Evolutionary conservation across 2,113 vertebrate species (phyloP), one percentile per base, ranked within the genome.

Genomic region (Dromas ardeola): DNA sequence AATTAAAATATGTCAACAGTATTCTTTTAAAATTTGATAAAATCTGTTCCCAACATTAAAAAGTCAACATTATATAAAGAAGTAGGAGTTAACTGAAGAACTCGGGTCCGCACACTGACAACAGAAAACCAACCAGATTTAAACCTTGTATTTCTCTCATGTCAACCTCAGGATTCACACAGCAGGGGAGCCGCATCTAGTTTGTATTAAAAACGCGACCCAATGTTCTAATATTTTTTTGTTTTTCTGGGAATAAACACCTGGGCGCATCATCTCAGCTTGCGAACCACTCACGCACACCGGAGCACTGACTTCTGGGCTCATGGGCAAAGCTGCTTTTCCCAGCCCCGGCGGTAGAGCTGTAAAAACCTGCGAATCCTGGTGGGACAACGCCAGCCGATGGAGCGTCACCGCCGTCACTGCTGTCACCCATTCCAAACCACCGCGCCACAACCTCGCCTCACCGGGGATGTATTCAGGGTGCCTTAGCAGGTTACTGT

Each of bases 1-100:
- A 36, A 72, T 49, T 15, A 25, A 66, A 83, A 40, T 59, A 42
- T 1, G 29, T 40, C 30, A 76, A 50, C 43, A 52, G 21, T 38
- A 61, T 50, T 65, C 49, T 94, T 80, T 58, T 50, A 49, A 88
- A 93, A 88, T 52, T 61, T n/a, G 40, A 90, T 58, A 45, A 61
- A 62, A 90, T 89, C 85, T 88, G 89, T 42, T 93, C n/a, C 47
- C 5, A 16, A 83, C 76, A 65, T 67, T 42, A 52, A 90, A 84
- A 83, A 71, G 69, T 70, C 71, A 85, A 34, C 27, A 52, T 69
- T 49, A 11, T 30, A 71, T 40, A 47, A 10, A 15, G 13, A 3
- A 21, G 34, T 34, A 79, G 91, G 78, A 66, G 65, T 69, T 32
- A 73, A 67, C 43, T 23, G 14, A 52, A 25, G 23, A 52, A 32